Percentiles rank a stretch among this genome's conserved stretches.
phyloP scores from a whole-genome alignment of 2,797 vertebrate species.

The Microctenopoma steveboyesi region DNA sequence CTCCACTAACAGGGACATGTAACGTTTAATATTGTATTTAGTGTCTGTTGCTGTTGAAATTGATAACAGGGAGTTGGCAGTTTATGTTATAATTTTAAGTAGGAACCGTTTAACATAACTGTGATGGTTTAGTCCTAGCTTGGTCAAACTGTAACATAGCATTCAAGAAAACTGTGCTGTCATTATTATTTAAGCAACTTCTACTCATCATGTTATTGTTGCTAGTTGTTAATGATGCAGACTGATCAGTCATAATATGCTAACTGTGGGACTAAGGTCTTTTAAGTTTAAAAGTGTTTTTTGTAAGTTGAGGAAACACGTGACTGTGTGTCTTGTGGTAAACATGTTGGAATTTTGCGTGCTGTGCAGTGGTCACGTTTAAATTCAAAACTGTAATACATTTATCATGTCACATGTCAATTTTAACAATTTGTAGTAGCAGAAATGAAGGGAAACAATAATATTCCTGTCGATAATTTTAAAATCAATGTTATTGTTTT shows the following conservation, averaged over 20 bases:
- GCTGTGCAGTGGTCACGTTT: too few species aligned
- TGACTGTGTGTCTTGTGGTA: background rate
- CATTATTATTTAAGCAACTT: background rate
- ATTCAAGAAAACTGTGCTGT: constrained; percentile 14
- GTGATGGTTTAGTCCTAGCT: accelerated
- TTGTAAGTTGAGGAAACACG: background rate
- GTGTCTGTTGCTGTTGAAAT: background rate
- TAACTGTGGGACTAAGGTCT: background rate
- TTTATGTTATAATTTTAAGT: accelerated
- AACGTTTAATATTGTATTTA: background rate
- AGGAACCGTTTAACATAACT: background rate
- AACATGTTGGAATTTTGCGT: background rate
- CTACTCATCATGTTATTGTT: too few species aligned
- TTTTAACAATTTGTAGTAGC: too few species aligned
- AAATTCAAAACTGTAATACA: too few species aligned
- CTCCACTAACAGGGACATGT: constrained; percentile 1
- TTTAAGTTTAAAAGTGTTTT: too few species aligned
- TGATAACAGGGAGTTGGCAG: accelerated
- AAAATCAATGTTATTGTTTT: too few species aligned
- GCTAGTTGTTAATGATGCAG: too few species aligned
- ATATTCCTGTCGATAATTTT: too few species aligned
- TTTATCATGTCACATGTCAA: too few species aligned
- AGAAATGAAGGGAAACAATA: too few species aligned
- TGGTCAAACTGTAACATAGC: background rate
- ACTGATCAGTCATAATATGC: background rate